Percentiles rank a stretch among this genome's conserved stretches.
Evolutionary conservation across 2,797 vertebrate genomes (phyloP).

Genomic region (Muraenolepis orangiensis): DNA sequence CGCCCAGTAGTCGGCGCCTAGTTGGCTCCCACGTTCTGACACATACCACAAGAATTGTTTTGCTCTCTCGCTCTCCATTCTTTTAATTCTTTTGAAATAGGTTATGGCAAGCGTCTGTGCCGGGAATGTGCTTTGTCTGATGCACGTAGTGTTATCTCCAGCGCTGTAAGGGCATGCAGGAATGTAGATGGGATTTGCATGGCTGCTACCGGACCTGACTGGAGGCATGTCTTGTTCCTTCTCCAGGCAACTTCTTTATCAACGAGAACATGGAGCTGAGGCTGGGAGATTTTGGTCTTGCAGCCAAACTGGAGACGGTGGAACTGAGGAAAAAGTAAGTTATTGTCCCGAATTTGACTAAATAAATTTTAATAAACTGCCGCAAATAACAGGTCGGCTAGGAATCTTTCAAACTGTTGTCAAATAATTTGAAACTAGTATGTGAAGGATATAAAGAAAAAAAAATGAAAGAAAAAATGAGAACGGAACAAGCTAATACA

Average conservation of each 20-base stretch:
- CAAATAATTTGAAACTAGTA: background rate
- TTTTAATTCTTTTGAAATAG: background rate
- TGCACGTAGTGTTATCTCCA: background rate
- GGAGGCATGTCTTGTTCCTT: conserved; percentile 35
- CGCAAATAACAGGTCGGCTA: background rate
- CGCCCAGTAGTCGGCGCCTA: no score
- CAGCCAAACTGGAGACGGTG: conserved; percentile 84
- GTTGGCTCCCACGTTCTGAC: no score
- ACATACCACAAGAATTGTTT: no score
- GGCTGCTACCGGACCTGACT: conserved; percentile 40
- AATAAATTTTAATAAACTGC: no score
- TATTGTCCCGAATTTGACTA: background rate
- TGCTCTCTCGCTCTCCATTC: no score
- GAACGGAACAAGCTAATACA: background rate
- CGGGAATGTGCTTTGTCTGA: background rate
- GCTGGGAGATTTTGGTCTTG: conserved; percentile 95
- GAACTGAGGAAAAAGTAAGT: conserved; percentile 95
- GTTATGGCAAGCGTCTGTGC: background rate
- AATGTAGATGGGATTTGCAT: conserved; percentile 49
- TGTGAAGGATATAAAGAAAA: background rate
- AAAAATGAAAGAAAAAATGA: background rate
- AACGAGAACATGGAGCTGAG: conserved; percentile 98
- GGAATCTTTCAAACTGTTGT: background rate
- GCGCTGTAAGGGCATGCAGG: conserved; percentile 18
- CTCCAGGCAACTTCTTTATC: conserved; percentile 95